Conservation (phyloP, 2,888 invertebrate species). For the Galeruca laticollis region DNA sequence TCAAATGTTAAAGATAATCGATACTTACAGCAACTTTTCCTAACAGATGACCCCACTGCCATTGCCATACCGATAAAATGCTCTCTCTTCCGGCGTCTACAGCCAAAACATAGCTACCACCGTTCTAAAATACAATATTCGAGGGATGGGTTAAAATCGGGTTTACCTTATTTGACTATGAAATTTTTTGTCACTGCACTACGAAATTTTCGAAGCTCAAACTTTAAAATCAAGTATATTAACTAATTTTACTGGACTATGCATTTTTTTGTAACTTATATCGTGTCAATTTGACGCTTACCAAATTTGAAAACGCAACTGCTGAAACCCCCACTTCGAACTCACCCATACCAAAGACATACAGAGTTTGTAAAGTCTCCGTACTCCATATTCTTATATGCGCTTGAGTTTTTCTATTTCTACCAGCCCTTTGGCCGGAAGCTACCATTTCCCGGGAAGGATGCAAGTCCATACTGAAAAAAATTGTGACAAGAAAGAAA, state of each 20-base stretch:
- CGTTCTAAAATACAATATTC: conserved; percentile 74
- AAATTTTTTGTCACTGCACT: no score
- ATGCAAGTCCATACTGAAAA: conserved; percentile 84
- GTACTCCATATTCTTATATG: conserved; percentile 95
- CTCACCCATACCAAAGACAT: conserved; percentile 92
- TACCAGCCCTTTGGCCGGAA: conserved; percentile 88
- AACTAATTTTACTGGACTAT: no score
- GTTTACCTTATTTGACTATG: no score
- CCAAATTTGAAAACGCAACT: conserved; percentile 89
- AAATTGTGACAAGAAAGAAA: conserved; percentile 3
- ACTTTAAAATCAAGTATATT: not conserved
- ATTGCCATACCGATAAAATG: conserved; percentile 93
- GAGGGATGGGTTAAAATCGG: no score
- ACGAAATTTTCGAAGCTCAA: no score
- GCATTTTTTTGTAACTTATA: no score
- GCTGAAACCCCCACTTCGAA: conserved; percentile 89
- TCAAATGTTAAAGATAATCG: no score
- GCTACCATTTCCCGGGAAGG: conserved; percentile 90
- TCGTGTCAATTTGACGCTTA: no score
- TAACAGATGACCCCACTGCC: conserved; percentile 93
- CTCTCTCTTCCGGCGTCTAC: conserved; percentile 92
- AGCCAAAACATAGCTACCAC: conserved; percentile 89
- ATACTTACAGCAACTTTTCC: conserved; percentile 94
- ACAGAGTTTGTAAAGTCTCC: conserved; percentile 87
- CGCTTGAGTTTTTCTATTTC: conserved; percentile 86